phyloP scores from a whole-genome alignment of 2,888 invertebrate species.

The Cremastobaeus sp. region DNA sequence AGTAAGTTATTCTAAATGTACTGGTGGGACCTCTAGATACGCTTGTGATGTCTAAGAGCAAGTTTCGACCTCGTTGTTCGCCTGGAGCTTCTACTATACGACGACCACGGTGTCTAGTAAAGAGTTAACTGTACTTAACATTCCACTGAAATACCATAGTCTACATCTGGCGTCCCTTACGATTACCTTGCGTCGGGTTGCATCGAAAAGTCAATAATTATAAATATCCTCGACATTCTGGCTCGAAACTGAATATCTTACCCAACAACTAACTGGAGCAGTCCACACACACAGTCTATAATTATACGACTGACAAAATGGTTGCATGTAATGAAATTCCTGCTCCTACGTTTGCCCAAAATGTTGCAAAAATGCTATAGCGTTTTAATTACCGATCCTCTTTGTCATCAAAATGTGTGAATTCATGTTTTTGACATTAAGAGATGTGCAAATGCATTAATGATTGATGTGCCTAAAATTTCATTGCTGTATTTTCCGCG shows the following conservation, averaged over 20 bases:
- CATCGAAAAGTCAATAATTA: slow-evolving; percentile 52
- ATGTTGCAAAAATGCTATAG: no score
- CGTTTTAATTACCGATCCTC: not conserved
- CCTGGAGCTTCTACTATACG: slow-evolving; percentile 63
- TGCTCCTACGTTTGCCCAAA: no score
- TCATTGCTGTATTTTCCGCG: slow-evolving; percentile 33
- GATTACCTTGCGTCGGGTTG: slow-evolving; percentile 43
- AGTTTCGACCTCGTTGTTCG: slow-evolving; percentile 70
- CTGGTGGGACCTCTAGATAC: slow-evolving; percentile 74
- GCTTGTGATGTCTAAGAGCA: slow-evolving; percentile 70
- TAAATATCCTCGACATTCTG: slow-evolving; percentile 34
- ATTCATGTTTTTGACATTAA: not conserved
- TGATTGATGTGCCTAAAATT: slow-evolving; percentile 31
- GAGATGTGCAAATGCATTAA: slow-evolving; percentile 44
- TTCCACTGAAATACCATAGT: slow-evolving; percentile 59
- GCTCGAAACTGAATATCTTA: no score
- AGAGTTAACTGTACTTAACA: slow-evolving; percentile 68
- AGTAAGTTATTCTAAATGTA: slow-evolving; percentile 78
- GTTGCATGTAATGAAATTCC: slow-evolving; percentile 32
- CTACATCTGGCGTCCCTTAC: slow-evolving; percentile 56
- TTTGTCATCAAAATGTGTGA: not conserved
- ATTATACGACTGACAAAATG: slow-evolving; percentile 10
- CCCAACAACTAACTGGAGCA: slow-evolving; percentile 10
- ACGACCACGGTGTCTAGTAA: slow-evolving; percentile 62
- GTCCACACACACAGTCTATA: no score